Base-by-base conservation (phyloP, 1,140 invertebrate species). In the Caenorhabditis tropicalis region DNA sequence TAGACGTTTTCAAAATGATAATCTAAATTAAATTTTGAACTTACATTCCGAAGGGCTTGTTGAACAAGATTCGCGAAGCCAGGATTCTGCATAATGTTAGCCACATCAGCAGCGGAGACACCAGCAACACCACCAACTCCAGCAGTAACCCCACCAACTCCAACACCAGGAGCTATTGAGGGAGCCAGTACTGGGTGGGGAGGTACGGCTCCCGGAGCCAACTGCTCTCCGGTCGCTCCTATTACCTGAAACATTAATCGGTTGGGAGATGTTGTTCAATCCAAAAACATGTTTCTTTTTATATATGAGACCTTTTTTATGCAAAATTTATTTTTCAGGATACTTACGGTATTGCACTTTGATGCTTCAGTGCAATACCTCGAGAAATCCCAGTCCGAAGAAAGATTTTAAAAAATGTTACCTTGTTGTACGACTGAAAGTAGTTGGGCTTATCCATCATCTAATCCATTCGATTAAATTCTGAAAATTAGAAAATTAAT, bases 201-300 rank as follows among this genome's bases (percentile, higher is more conserved):
- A 29, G 83, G 83, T 29, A 84, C 83, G n/a, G 83, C 83, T 51
- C 83, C 83, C 19, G 83, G 83, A 65, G 83, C 83, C 27, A 84
- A 39, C 74, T 84, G 83, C 43, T 84, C 83, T 56, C 83, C 83
- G 6, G 83, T 84, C 16, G 70, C 83, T 29, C 83, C 83, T 36
- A 84, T 58, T 48, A 84, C 43, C 83, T 84, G 79, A 80, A 83
- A 58, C 29, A 58, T 27, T 58, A 58, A 9, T 58, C 21, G 5
- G 12, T 43, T 6, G 39, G 39, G 5, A 43, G 39, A 43, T 43
- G 12, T 12, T 43, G 5, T 5, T n/a, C n/a, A n/a, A 36, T 46
- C 10, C 24, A 3, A 74, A 36, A 24, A 39, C 21, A 36, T 16
- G 33, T 74, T 74, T 39, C 7, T 33, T 74, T 80, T 27, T 10